Evolutionary conservation across 2,113 vertebrate genomes (phyloP).

Genomic region (Hemiscyllium ocellatum): DNA sequence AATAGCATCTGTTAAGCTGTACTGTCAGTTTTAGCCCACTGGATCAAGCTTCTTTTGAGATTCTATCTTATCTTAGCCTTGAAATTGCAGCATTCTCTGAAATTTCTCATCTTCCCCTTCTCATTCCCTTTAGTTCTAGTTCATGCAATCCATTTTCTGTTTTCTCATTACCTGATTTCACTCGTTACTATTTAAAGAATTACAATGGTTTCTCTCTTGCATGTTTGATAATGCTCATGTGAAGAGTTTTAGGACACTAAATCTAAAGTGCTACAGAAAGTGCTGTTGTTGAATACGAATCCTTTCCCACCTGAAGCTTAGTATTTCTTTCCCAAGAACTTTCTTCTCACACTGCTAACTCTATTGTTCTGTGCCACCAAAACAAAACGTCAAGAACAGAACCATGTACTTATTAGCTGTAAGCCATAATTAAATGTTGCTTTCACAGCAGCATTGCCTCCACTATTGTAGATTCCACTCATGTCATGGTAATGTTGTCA

Average conservation of each 20-base stretch:
- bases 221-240: neutral
- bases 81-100: neutral
- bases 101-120: neutral
- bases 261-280: neutral
- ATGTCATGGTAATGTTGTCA: too few species aligned
- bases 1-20: neutral
- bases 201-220: neutral
- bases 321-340: neutral
- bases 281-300: neutral
- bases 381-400: neutral
- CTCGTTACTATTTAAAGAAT: neutral
- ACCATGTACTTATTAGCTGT: neutral
- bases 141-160: neutral
- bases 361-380: neutral
- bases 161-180: neutral
- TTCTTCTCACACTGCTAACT: neutral
- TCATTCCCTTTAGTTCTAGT: neutral
- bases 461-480: neutral
- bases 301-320: neutral
- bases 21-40: neutral
- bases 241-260: neutral
- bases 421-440: neutral
- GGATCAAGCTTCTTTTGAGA: neutral
- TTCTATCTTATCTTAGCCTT: neutral
- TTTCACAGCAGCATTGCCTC: neutral